Percentiles rank a stretch among this genome's conserved stretches.
Evolutionary conservation across 2,797 vertebrate genomes (phyloP).

Genomic region (Arremon aurantiirostris): DNA sequence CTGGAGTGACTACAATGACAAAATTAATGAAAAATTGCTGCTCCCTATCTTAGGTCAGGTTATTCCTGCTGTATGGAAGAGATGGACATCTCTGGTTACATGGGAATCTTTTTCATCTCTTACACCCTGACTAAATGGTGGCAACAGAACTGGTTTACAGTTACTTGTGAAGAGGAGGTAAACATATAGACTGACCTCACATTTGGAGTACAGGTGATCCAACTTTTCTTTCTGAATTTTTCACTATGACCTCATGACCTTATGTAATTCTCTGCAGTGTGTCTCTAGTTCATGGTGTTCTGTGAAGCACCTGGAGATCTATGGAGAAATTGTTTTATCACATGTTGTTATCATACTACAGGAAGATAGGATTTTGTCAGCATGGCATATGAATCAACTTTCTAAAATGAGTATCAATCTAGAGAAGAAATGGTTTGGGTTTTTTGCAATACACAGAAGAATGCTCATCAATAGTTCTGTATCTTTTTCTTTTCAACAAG

Average conservation of each 20-base stretch:
- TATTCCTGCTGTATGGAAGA: not conserved
- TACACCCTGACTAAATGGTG: not conserved
- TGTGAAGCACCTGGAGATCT: not conserved
- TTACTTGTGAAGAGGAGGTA: not conserved
- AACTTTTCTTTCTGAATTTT: not conserved
- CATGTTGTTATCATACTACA: not conserved
- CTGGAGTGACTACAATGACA: not conserved
- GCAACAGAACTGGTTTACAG: not conserved
- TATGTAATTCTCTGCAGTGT: not conserved
- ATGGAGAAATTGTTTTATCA: not conserved
- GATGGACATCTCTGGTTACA: not conserved
- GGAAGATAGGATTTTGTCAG: not conserved
- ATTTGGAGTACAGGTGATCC: not conserved
- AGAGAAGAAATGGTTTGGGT: not conserved
- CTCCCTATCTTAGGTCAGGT: not conserved
- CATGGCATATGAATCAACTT: not conserved
- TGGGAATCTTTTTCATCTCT: not conserved
- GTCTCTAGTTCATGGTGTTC: not conserved
- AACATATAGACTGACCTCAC: not conserved
- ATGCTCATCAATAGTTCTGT: not conserved
- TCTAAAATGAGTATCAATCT: not conserved
- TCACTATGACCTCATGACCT: not conserved
- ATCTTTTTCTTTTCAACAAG: not conserved
- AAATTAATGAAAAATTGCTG: not conserved
- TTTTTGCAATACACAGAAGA: not conserved